Evolutionary conservation across 2,888 invertebrate genomes (phyloP), one percentile per base, ranked within the genome.

Genomic region (Spatulosminthurus flaviceps): DNA sequence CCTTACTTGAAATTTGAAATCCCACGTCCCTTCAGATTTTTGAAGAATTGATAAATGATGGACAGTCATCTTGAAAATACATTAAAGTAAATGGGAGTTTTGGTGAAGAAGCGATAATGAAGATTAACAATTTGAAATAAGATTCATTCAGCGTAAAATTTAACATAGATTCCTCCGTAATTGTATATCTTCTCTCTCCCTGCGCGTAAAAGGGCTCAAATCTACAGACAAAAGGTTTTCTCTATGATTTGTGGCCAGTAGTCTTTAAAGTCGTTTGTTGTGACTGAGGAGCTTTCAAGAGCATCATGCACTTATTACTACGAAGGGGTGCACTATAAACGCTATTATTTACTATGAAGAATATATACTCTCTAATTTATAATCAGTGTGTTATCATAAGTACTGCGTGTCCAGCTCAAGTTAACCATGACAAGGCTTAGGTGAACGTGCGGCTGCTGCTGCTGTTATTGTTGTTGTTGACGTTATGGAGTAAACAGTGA

Each of bases 391-490:
- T 70, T 41, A 64, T 64, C 22, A 64, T 26, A 64, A 13, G 41
- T 11, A 21, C 28, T 28, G 34, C 61, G 34, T 74, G 74, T 74
- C 74, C 74, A 74, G 74, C 28, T 74, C 64, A 29, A 29, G 61
- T 64, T 74, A 64, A 64, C 61, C 61, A 74, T 74, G 61, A 74
- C 74, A 64, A 61, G 60, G 26, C 5, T 9, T 64, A 24, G 64
- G 64, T 64, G 64, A 64, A 64, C 24, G 64, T 64, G 64, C 64
- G 11, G n/a, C n/a, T n/a, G n/a, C n/a, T n/a, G n/a, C n/a, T n/a
- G n/a, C n/a, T n/a, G n/a, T n/a, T n/a, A n/a, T n/a, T n/a, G n/a
- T n/a, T n/a, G n/a, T n/a, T n/a, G n/a, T n/a, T n/a, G n/a, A n/a
- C n/a, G 9, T 64, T 4, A 9, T 34, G 34, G 34, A 34, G 34